phyloP scores from a whole-genome alignment of 2,797 vertebrate genomes.

The Bradypodion pumilum region DNA sequence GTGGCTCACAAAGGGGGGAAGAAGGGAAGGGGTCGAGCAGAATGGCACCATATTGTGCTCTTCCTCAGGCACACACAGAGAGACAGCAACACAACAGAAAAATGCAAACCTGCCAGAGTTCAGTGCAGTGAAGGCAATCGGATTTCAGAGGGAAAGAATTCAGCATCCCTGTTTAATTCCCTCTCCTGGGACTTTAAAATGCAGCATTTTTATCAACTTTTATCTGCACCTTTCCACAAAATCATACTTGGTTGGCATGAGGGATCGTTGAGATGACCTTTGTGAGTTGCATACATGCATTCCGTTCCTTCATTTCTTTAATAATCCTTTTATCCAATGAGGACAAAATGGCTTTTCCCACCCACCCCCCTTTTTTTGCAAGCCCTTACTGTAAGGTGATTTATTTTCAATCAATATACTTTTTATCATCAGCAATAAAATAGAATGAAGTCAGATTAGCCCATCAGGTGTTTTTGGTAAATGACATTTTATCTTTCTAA shows the following conservation, averaged over 20 bases:
- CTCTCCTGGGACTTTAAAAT: background rate
- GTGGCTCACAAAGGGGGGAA: slow-evolving; percentile 27
- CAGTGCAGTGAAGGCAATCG: background rate
- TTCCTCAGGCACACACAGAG: background rate
- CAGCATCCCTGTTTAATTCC: background rate
- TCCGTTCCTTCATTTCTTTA: slow-evolving; percentile 62
- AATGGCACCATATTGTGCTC: background rate
- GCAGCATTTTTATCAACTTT: background rate
- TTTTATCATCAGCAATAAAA: slow-evolving; percentile 82
- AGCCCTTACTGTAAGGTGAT: slow-evolving; percentile 71
- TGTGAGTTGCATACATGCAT: slow-evolving; percentile 26
- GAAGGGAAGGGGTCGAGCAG: background rate
- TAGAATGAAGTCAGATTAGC: slow-evolving; percentile 79
- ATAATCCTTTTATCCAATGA: slow-evolving; percentile 72
- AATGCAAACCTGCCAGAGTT: background rate
- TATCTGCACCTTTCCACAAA: background rate
- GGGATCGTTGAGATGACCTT: background rate
- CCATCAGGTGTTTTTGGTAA: slow-evolving; percentile 80
- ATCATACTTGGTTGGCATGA: background rate
- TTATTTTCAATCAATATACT: slow-evolving; percentile 82
- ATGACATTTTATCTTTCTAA: slow-evolving; percentile 80
- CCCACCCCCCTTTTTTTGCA: slow-evolving; percentile 57
- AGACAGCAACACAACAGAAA: background rate
- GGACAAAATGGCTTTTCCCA: slow-evolving; percentile 35
- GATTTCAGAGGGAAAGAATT: background rate